A percentile compares a stretch with the other conserved stretches of the same genome.
These are phyloP conservation scores for Parotia lawesii DNA, from an alignment of 2,113 vertebrate genomes.

Conservation along the genomic window DNA sequence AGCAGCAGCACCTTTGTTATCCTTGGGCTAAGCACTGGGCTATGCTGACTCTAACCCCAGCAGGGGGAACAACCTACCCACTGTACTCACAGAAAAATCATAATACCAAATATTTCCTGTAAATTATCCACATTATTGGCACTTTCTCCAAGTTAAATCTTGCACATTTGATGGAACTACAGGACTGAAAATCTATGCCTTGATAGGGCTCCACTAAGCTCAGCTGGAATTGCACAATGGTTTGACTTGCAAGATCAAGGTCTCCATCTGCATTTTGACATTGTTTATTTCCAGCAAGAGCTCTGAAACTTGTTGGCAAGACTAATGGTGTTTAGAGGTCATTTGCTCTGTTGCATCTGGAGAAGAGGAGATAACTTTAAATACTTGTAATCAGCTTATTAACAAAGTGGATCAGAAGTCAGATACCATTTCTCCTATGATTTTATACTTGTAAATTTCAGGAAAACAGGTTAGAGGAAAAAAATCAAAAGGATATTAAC, in stretches of 20 bases:
- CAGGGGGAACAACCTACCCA: not conserved
- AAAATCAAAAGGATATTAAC: constrained; percentile 53
- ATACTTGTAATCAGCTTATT: constrained; percentile 57
- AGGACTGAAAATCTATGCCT: not conserved
- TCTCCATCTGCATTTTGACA: not conserved
- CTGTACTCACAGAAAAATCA: not conserved
- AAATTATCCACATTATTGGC: not conserved
- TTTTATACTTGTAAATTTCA: constrained; percentile 41
- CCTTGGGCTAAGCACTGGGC: not conserved
- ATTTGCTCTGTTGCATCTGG: constrained; percentile 35
- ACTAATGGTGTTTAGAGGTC: not conserved
- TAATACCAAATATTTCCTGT: not conserved
- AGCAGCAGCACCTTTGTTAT: not conserved
- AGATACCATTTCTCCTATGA: constrained; percentile 48
- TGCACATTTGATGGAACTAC: not conserved
- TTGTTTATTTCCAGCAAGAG: constrained; percentile 5
- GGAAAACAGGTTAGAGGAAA: not conserved
- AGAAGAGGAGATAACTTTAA: constrained; percentile 50
- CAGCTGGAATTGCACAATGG: not conserved
- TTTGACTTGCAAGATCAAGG: not conserved
- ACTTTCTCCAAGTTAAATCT: not conserved
- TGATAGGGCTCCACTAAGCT: not conserved
- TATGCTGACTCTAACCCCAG: not conserved
- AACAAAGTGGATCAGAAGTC: constrained; percentile 45
- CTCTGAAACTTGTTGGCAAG: constrained; percentile 19